Evolutionary conservation across 2,113 vertebrate genomes (phyloP).

Genomic region (Alligator mississippiensis): DNA sequence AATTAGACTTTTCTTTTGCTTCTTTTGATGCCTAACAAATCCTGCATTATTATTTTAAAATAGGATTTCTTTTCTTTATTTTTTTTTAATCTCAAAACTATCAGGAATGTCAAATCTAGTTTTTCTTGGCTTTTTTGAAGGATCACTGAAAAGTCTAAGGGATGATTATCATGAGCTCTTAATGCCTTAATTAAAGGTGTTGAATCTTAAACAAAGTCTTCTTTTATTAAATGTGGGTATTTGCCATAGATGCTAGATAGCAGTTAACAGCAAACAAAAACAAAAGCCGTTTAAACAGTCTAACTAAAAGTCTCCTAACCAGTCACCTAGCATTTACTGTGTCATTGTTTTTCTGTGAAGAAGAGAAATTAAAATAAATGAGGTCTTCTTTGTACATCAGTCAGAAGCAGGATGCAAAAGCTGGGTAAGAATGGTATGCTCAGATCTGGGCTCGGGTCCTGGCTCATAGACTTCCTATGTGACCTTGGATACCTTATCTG

Average conservation of each 20-base stretch:
- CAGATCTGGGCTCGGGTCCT: too few relatives aligned
- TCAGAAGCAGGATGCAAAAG: too few relatives aligned
- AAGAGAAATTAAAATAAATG: too few relatives aligned
- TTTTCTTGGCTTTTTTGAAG: slow-evolving; percentile 6
- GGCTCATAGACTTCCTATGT: background rate
- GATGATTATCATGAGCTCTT: slow-evolving; percentile 13
- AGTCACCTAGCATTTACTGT: too few relatives aligned
- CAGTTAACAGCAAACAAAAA: slow-evolving; percentile 36
- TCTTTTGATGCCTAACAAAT: too few relatives aligned
- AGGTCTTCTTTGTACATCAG: too few relatives aligned
- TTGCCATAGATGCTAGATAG: slow-evolving; percentile 9
- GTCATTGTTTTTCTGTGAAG: too few relatives aligned
- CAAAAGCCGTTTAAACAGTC: background rate
- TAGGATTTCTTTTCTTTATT: background rate
- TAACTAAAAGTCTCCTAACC: too few relatives aligned
- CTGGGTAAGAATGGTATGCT: too few relatives aligned
- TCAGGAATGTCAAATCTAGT: background rate
- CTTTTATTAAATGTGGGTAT: slow-evolving; percentile 43
- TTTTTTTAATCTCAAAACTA: background rate
- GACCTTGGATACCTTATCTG: background rate
- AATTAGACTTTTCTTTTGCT: background rate
- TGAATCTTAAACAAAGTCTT: slow-evolving; percentile 52
- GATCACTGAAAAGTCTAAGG: slow-evolving; percentile 15
- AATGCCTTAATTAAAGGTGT: slow-evolving; percentile 24
- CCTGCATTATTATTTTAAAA: background rate